phyloP scores from a whole-genome alignment of 2,113 vertebrate genomes.

The Colinus virginianus region DNA sequence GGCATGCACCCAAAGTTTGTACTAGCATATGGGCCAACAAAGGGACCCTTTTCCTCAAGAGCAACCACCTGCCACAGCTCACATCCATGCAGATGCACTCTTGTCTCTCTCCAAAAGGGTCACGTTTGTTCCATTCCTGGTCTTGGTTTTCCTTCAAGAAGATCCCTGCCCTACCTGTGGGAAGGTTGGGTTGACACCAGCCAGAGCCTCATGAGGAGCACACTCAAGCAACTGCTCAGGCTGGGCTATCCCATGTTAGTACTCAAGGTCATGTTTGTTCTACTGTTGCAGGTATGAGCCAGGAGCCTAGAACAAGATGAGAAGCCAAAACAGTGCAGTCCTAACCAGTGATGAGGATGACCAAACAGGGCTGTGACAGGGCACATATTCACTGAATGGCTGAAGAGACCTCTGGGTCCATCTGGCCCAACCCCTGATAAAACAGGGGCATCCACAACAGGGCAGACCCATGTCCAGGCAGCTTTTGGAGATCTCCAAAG shows the following conservation, averaged over 20 bases:
- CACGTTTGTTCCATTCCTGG: neutral
- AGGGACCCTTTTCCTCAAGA: neutral
- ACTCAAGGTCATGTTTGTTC: fast-evolving
- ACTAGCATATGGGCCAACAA: neutral
- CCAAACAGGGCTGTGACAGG: neutral
- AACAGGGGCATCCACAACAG: neutral
- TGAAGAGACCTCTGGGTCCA: neutral
- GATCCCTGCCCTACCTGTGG: neutral
- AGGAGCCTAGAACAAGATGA: neutral
- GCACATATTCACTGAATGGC: neutral
- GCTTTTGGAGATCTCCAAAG: neutral
- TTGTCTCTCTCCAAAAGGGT: neutral
- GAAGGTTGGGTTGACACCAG: neutral
- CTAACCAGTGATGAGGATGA: neutral
- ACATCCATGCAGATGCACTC: fast-evolving
- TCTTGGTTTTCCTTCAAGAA: neutral
- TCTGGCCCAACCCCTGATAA: neutral
- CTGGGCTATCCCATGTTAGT: neutral
- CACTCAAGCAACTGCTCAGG: fast-evolving
- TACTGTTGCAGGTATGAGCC: neutral
- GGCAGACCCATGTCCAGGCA: neutral
- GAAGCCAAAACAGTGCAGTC: neutral
- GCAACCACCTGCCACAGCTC: neutral
- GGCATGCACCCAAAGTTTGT: neutral
- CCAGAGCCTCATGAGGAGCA: neutral